phyloP scores from a whole-genome alignment of 2,888 invertebrate species.

The Trachelus troglodyta region DNA sequence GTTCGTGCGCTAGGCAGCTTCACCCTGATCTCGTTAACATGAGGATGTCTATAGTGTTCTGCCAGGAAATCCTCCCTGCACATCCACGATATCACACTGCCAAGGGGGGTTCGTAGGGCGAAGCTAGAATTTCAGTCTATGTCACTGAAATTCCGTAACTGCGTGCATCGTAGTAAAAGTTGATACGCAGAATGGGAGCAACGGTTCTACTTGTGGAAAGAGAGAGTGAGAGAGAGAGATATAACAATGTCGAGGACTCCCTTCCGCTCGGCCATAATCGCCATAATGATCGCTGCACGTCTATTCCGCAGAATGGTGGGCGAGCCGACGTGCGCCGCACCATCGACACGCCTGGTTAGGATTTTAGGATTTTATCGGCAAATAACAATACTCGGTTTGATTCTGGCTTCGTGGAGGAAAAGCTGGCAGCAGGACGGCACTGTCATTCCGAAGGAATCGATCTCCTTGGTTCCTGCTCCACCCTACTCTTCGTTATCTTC shows the following conservation, averaged over 20 bases:
- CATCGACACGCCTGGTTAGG: background rate
- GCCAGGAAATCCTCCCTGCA: background rate
- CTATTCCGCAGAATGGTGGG: background rate
- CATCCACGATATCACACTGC: background rate
- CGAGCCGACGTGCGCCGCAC: background rate
- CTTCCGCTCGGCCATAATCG: background rate
- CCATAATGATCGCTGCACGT: background rate
- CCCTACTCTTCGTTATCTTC: background rate
- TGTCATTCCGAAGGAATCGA: background rate
- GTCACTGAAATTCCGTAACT: background rate
- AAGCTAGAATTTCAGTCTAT: background rate
- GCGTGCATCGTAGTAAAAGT: background rate
- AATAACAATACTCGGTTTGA: background rate
- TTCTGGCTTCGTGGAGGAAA: background rate
- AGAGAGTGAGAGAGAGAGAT: background rate
- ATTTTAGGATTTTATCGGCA: background rate
- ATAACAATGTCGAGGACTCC: background rate
- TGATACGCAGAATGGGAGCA: background rate
- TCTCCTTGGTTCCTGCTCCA: background rate
- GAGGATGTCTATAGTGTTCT: background rate
- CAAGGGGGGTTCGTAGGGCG: background rate
- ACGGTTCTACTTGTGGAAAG: background rate
- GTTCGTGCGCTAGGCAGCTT: background rate
- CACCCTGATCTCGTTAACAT: background rate
- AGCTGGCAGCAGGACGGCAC: background rate